phyloP scores from a whole-genome alignment of 2,888 invertebrate species.

The Drosophila mulleri region DNA sequence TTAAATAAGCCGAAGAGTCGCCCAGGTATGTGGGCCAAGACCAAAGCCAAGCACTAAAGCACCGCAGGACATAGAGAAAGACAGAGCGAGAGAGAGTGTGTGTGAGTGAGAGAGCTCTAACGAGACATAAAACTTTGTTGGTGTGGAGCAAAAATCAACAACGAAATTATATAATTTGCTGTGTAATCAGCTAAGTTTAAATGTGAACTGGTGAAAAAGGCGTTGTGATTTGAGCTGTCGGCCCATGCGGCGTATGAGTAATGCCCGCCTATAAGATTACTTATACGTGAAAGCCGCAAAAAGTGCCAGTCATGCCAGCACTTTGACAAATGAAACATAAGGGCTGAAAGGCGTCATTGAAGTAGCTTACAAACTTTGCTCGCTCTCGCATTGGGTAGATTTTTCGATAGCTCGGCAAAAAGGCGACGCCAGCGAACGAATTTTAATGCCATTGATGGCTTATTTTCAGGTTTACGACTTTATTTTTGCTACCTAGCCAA shows the following conservation, averaged over 20 bases:
- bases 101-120: not conserved
- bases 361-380: not conserved
- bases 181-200: constrained; percentile 79
- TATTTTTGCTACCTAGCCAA: constrained; percentile 76
- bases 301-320: constrained; percentile 70
- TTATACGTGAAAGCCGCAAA: constrained; percentile 74
- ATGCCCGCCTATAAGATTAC: constrained; percentile 77
- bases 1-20: constrained; percentile 73
- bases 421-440: constrained; percentile 58
- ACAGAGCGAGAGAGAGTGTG: not conserved
- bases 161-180: constrained; percentile 78
- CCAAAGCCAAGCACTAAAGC: not conserved
- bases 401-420: constrained; percentile 43
- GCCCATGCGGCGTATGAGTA: constrained; percentile 67
- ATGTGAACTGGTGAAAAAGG: constrained; percentile 51
- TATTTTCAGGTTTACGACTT: constrained; percentile 81
- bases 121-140: constrained; percentile 17
- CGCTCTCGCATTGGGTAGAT: not conserved
- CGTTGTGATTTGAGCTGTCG: constrained; percentile 59
- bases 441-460: constrained; percentile 81
- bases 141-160: constrained; percentile 60
- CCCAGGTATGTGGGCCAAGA: constrained; percentile 60
- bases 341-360: constrained; percentile 34
- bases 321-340: constrained; percentile 78
- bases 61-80: not conserved